phyloP scores from a whole-genome alignment of 2,797 vertebrate species.

The Vultur gryphus region DNA sequence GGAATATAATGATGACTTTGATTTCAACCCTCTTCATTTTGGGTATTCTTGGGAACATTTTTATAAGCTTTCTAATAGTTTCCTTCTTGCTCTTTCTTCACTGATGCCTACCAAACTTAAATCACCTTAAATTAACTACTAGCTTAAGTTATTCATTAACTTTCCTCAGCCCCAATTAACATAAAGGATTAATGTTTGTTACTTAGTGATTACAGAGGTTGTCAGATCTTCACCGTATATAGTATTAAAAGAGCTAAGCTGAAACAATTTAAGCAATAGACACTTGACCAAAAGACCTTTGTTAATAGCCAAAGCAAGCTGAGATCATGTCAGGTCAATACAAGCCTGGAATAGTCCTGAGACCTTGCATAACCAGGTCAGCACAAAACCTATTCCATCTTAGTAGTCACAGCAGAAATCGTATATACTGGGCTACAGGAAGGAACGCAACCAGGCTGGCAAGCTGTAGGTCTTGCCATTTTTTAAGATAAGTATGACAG shows the following conservation, averaged over 20 bases:
- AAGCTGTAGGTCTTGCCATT: background rate
- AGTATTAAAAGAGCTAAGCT: background rate
- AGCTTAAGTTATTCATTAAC: background rate
- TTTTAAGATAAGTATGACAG: background rate
- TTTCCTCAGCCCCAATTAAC: background rate
- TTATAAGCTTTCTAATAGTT: background rate
- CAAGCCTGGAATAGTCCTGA: background rate
- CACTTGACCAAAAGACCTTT: background rate
- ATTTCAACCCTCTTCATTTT: rapidly evolving
- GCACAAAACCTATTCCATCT: background rate
- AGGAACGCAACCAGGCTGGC: background rate
- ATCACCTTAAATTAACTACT: background rate
- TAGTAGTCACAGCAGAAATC: background rate
- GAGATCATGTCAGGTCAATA: background rate
- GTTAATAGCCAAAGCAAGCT: background rate
- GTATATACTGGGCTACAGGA: rapidly evolving
- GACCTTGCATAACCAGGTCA: background rate
- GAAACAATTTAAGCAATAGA: background rate
- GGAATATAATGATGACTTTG: rapidly evolving
- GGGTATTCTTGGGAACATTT: background rate
- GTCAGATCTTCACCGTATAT: background rate
- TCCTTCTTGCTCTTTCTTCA: background rate
- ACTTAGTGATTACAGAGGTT: background rate
- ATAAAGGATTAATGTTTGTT: background rate
- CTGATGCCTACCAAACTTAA: background rate